Percentiles rank a stretch among this genome's conserved stretches.
Conservation (phyloP, 30 jellyfish, hydroid and myxozoan species). For the Morbakka virulenta region DNA sequence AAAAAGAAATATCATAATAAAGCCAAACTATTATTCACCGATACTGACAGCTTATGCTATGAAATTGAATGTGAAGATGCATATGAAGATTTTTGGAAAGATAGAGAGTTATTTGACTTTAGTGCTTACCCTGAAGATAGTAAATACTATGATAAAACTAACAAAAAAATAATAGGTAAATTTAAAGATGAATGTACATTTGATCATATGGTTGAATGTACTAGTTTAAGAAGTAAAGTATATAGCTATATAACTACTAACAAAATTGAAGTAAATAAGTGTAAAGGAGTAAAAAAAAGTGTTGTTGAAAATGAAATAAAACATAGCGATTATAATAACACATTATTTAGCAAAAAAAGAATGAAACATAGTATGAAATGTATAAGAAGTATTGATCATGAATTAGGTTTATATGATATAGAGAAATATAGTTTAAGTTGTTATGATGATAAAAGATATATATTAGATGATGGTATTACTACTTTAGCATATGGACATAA, state of each 20-base stretch:
- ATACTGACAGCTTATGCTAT: constrained; percentile 60
- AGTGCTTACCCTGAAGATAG: neutral
- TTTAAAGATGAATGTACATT: constrained; percentile 52
- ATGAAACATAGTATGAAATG: constrained; percentile 12
- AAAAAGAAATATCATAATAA: constrained; percentile 14
- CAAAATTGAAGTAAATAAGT: constrained; percentile 19
- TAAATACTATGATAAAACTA: neutral
- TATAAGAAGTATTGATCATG: constrained; percentile 21
- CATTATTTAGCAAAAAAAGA: constrained; percentile 7
- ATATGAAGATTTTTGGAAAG: constrained; percentile 15
- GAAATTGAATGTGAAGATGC: constrained; percentile 61
- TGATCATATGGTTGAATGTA: constrained; percentile 33
- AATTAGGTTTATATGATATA: constrained; percentile 6
- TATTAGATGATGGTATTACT: constrained; percentile 11
- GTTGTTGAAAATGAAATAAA: constrained; percentile 11
- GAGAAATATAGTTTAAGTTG: constrained; percentile 23
- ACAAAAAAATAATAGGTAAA: constrained; percentile 50
- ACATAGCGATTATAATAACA: constrained; percentile 11
- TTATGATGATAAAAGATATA: constrained; percentile 45
- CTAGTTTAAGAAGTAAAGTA: constrained; percentile 43
- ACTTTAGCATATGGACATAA: constrained; percentile 52
- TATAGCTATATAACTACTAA: constrained; percentile 17
- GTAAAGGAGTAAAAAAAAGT: constrained; percentile 48
- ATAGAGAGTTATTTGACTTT: neutral
- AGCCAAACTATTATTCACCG: constrained; percentile 51